Evolutionary conservation across 2,797 vertebrate genomes (phyloP).

Genomic region (Odontamblyopus rebecca): DNA sequence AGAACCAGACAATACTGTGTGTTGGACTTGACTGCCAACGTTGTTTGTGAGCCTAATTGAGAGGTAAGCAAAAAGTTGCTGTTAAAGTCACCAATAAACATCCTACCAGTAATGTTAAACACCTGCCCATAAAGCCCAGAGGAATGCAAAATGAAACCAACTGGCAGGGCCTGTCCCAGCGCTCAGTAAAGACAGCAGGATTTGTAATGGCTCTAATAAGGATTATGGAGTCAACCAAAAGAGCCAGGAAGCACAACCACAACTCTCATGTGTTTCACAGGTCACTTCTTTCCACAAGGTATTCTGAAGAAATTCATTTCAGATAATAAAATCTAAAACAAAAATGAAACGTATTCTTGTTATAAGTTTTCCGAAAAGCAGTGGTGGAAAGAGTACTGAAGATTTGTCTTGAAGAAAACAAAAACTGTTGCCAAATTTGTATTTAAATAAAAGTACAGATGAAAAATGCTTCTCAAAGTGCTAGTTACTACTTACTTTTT

Average conservation of each 20-base stretch:
- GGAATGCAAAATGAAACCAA: constrained; percentile 85
- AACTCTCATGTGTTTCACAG: constrained; percentile 49
- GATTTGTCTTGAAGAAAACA: too few relatives aligned
- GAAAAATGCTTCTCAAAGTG: too few relatives aligned
- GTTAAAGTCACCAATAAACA: constrained; percentile 84
- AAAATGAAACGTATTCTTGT: too few relatives aligned
- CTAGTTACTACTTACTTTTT: too few relatives aligned
- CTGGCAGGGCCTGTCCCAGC: constrained; percentile 76
- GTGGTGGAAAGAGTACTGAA: too few relatives aligned
- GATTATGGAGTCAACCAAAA: constrained; percentile 78
- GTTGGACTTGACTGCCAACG: constrained; percentile 46
- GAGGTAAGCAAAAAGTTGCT: constrained; percentile 81
- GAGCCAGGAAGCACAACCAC: constrained; percentile 61
- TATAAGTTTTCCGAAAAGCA: too few relatives aligned
- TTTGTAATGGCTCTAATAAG: constrained; percentile 80
- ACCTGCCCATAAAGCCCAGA: constrained; percentile 83
- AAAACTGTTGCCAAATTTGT: too few relatives aligned
- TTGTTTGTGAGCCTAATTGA: constrained; percentile 73
- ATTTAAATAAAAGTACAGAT: too few relatives aligned
- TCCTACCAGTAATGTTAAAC: constrained; percentile 83
- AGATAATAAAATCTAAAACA: not conserved
- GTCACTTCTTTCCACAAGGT: constrained; percentile 45
- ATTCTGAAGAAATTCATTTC: constrained; percentile 23
- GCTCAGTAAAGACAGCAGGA: constrained; percentile 80
- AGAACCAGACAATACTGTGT: constrained; percentile 14